Base-by-base conservation (phyloP, 2,113 vertebrate species). In the Hystrix brachyura region DNA sequence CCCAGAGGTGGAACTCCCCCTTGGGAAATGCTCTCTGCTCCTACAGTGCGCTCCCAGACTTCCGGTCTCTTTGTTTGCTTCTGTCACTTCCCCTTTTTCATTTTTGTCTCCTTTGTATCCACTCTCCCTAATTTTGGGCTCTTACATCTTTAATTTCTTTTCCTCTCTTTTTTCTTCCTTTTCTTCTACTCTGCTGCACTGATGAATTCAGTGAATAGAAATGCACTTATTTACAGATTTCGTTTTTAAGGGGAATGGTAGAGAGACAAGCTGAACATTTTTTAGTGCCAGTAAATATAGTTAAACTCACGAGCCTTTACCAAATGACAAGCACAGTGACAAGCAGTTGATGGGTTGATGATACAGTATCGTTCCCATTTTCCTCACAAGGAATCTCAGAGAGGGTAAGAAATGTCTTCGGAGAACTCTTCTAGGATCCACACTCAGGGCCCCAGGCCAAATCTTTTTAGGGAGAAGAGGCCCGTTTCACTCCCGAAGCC, bases 1-100 rank as follows among this genome's bases (percentile, higher is more conserved):
- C 97, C 96, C 96, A 98, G 92, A 93, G 90, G 95, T 97, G 64
- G n/a, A 91, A 91, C 84, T 98, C 21, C 1, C 94, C 94, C 94
- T 98, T 17, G 25, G 97, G 98, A 98, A 98, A 32, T 25, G 81
- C 90, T 95, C 97, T 96, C 97, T 92, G 87, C 95, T 67, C 95
- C 89, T 94, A 94, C 96, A 82, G 25, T 53, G 34, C 74, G 17
- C 13, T 87, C 72, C 72, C 38, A 69, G 48, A 71, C 12, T 38
- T 46, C 46, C 38, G 21, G 3, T 72, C 76, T 84, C 71, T 59
- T 62, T 18, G 59, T 59, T 38, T 82, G 34, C 83, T 84, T 91
- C 59, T 55, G 3, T 51, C 18, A 51, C 65, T 59, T 19, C n/a
- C 25, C 15, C n/a, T 15, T 7, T 72, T 57, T 23, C 8, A 1